Conservation (phyloP, 2,113 vertebrate species). For the Eublepharis macularius region DNA sequence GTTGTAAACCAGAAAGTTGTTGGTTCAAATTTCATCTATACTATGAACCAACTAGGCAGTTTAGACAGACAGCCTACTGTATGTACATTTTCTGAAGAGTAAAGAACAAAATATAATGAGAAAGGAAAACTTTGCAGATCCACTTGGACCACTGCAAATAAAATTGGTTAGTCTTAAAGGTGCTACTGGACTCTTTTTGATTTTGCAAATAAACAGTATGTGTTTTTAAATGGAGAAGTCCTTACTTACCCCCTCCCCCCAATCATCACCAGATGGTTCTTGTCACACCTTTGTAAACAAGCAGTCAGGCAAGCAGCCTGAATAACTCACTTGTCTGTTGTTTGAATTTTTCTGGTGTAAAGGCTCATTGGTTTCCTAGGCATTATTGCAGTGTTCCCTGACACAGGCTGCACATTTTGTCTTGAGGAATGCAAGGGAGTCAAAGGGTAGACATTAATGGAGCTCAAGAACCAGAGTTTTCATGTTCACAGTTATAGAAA, state of each 20-base stretch:
- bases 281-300: slow-evolving; percentile 13
- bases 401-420: not conserved
- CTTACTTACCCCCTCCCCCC: not conserved
- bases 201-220: not conserved
- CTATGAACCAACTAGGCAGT: too few relatives aligned
- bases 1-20: not conserved
- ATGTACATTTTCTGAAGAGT: too few relatives aligned
- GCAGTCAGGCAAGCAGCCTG: not conserved
- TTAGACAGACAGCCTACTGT: too few relatives aligned
- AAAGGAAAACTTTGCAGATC: not conserved
- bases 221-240: not conserved
- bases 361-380: not conserved
- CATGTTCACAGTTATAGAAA: not conserved
- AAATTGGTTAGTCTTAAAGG: too few relatives aligned
- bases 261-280: slow-evolving; percentile 1
- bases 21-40: not conserved
- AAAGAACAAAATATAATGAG: too few relatives aligned
- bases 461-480: not conserved
- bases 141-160: not conserved
- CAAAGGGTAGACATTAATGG: not conserved
- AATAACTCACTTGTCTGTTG: not conserved
- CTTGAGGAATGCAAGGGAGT: not conserved
- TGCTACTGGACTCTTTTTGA: too few relatives aligned
- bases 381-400: not conserved
- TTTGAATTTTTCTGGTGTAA: not conserved